Evolutionary conservation across 2,113 vertebrate species (phyloP), one percentile per base, ranked within the genome.

Genomic region (Vireo altiloquus): DNA sequence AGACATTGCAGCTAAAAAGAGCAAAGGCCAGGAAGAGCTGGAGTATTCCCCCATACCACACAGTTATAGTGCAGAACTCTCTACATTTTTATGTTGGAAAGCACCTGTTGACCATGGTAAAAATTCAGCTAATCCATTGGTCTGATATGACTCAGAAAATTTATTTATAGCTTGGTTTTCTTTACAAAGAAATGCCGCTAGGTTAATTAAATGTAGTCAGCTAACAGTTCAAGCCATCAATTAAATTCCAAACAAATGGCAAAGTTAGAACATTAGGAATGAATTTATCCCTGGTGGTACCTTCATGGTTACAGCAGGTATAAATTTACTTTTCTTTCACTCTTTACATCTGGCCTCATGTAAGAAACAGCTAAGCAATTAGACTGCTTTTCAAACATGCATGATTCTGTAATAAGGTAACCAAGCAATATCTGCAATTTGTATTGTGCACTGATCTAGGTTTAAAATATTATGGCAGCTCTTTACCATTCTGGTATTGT

Each of bases 241-340:
- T 83, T 89, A 9, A 65, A 69, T 72, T 84, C 52, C 57, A 91
- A 89, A 91, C 56, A 94, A 96, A 92, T 44, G 64, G 65, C 47
- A 44, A 77, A 94, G 39, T 82, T 75, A 92, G 80, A 88, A 50
- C 46, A 37, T 68, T 24, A 78, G n/a, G 40, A 77, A 10, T 74
- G 47, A 79, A 87, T 79, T 87, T 81, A 79, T 84, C 24, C 49
- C 11, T 53, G 66, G 35, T 69, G 20, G 56, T 50, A 81, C 63
- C 50, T 90, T 72, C 15, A 40, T 13, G 47, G 14, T 71, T 81
- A 77, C 14, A 74, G 39, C 59, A 91, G 24, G 46, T 63, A 61
- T 30, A 65, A 44, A 87, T 82, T 57, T 85, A 68, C 49, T 91
- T 87, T 82, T 69, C 72, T 89, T 87, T 87, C 78, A 63, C 31